These are phyloP conservation scores for Oeneis ivallda DNA, from an alignment of 2,888 invertebrate species.

Conservation along the genomic window DNA sequence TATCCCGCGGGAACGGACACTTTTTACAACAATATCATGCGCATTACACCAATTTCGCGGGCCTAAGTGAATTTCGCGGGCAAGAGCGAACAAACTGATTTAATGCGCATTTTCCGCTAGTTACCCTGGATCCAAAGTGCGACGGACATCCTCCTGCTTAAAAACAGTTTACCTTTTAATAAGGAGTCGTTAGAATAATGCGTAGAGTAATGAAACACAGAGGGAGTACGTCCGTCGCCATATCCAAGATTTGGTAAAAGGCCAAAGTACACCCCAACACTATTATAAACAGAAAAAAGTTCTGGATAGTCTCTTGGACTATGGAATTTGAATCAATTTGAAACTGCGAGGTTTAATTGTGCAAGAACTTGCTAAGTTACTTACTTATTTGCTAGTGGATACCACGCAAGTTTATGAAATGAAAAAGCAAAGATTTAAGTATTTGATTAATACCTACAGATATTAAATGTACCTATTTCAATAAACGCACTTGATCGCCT, in stretches of 20 bases:
- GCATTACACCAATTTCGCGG: conserved; percentile 55
- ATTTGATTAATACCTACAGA: too few relatives aligned
- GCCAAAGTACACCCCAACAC: too few relatives aligned
- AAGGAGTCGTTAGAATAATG: conserved; percentile 61
- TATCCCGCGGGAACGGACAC: conserved; percentile 23
- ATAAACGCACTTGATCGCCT: too few relatives aligned
- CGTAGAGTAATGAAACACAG: conserved; percentile 51
- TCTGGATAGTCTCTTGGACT: too few relatives aligned
- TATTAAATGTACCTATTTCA: too few relatives aligned
- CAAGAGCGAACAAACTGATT: conserved; percentile 56
- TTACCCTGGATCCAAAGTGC: conserved; percentile 72
- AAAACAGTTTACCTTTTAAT: conserved; percentile 69
- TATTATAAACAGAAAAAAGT: too few relatives aligned
- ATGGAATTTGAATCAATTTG: too few relatives aligned
- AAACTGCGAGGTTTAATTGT: too few relatives aligned
- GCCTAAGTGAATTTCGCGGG: conserved; percentile 50
- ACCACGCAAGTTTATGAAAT: too few relatives aligned
- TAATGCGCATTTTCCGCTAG: conserved; percentile 71
- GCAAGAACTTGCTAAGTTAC: too few relatives aligned
- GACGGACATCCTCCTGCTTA: conserved; percentile 56
- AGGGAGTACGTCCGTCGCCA: not conserved
- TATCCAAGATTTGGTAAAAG: not conserved
- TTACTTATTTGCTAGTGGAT: too few relatives aligned
- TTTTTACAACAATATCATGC: conserved; percentile 23
- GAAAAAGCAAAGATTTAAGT: too few relatives aligned